Base-by-base conservation (phyloP, 2,113 vertebrate genomes). In the Nannospalax galili region DNA sequence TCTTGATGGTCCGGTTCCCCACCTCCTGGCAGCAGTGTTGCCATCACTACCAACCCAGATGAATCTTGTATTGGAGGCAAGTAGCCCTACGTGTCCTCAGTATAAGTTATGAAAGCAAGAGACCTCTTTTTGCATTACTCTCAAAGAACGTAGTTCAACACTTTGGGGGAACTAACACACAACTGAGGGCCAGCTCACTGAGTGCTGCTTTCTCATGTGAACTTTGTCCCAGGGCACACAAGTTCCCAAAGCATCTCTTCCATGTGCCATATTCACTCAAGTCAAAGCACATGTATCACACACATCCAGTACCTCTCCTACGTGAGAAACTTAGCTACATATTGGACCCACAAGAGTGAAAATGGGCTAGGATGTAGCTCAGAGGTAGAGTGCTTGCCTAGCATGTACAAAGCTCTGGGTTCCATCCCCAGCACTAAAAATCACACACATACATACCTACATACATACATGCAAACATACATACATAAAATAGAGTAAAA, bases 191-290 rank as follows among this genome's bases (percentile, higher is more conserved):
- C 60, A 90, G 62, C 48, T 90, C 30, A 16, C 70, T 42, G 32
- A 95, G 67, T 62, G 62, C 70, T 48, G 40, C 69, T 85, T 88
- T 35, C 67, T 95, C 70, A 93, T n/a, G 42, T 52, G 28, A 88
- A 48, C 42, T 85, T 73, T 85, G 69, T 77, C 56, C 62, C 52
- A 19, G 24, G 45, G 37, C 60, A 80, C 52, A 73, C 32, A 72
- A 60, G 48, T 65, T 24, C 64, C 52, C 79, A 93, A 88, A 72
- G 62, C 37, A 52, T 65, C 93, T 93, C 74, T 42, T 86, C 69
- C 45, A 7, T 7, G 45, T 32, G 58, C 87, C 56, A 56, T 52
- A 30, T 73, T 67, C 81, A 52, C 70, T 87, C 92, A 92, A 32
- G 26, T 84, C 56, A 91, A 90, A 92, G 89, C 12, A 84, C 58